Evolutionary conservation across 2,888 invertebrate species (phyloP), one percentile per base, ranked within the genome.

Genomic region (Thymelicus sylvestris): DNA sequence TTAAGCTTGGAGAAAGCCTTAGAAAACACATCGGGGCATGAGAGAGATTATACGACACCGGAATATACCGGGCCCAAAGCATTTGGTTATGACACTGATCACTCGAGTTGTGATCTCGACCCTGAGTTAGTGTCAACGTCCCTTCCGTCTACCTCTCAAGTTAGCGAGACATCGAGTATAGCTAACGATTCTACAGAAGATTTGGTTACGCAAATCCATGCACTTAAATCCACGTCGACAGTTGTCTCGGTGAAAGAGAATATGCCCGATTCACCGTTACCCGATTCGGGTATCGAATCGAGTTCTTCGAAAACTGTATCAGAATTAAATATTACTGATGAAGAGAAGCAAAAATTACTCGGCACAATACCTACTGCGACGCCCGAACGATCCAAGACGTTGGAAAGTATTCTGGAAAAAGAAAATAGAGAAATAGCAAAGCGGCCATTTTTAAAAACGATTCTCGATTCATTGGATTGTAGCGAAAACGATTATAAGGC

Each of bases 401-500:
- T 89, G 68, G 92, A 93, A 70, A 85, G 79, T 76, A 81, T 89
- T 59, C 78, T 87, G 73, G 92, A 91, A 48, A 88, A 75, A 70
- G 90, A 93, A 73, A 84, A 76, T n/a, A 91, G 83, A 72, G 92
- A 94, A 55, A 88, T 95, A 62, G 91, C 93, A 31, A 95, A 93
- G 76, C 96, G 96, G 80, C 97, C 98, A 0, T 99, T 99, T 90
- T 93, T 99, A 77, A 97, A 98, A 86, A 97, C 98, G 6, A 96
- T 99, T 64, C 94, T 98, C 73, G 96, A 97, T 79, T 96, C 98
- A 0, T 93, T 99, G 77, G 97, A 98, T 82, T 98, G 98, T 84
- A 95, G 95, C 12, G 98, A 98, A 84, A 99, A 99, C 89, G 99
- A 99, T 93, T 99, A 99, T 85, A 96, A 97, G 61, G 97, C 99